Conservation (phyloP, 2,797 vertebrate genomes). For the Sebastes jordani region DNA sequence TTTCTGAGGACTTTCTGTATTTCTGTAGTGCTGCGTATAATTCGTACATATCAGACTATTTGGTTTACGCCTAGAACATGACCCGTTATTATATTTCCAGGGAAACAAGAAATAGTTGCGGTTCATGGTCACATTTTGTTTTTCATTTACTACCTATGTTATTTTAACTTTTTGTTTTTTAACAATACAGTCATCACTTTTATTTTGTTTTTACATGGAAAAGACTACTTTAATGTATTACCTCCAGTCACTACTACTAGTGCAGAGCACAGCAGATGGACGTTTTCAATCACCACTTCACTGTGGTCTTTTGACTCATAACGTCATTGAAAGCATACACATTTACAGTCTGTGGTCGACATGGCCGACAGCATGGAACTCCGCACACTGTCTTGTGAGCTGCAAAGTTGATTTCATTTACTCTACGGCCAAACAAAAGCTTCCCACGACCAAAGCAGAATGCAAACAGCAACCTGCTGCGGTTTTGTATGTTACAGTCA, state of each 20-base stretch:
- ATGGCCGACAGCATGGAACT: constrained; percentile 25
- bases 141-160: neutral
- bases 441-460: constrained; percentile 44
- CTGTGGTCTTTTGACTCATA: constrained; percentile 25
- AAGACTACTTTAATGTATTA: neutral
- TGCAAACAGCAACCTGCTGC: constrained; percentile 60
- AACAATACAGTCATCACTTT: neutral
- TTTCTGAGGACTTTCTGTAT: neutral
- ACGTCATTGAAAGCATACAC: constrained; percentile 15
- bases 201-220: neutral
- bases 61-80: neutral
- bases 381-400: constrained; percentile 32
- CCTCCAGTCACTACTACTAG: neutral
- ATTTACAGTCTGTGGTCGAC: constrained; percentile 55
- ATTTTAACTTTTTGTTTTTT: neutral
- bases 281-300: constrained; percentile 28
- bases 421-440: constrained; percentile 55
- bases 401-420: constrained; percentile 64
- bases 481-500: constrained; percentile 49
- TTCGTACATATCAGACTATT: neutral
- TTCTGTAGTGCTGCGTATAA: neutral
- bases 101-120: neutral
- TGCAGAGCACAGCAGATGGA: constrained; percentile 16
- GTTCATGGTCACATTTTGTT: neutral
- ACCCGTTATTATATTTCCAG: neutral